These are phyloP conservation scores for Scelioninae gen. 2 DNA, from an alignment of 2,888 invertebrate genomes.

Conservation along the genomic window DNA sequence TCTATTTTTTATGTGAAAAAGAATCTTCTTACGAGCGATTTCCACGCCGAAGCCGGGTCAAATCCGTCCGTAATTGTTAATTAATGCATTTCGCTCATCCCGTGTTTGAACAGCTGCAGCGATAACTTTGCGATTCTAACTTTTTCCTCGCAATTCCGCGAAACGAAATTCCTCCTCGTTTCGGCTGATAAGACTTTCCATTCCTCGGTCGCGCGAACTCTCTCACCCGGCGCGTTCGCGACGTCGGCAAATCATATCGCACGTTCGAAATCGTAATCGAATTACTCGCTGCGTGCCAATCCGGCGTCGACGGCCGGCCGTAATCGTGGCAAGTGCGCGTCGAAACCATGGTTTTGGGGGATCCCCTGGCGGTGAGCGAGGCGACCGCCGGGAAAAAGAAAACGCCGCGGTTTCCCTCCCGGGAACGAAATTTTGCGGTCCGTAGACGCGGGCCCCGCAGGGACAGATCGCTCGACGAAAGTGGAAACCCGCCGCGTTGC, in stretches of 20 bases:
- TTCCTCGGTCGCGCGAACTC: neutral
- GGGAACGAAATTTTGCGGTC: constrained; percentile 82
- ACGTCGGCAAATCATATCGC: constrained; percentile 3
- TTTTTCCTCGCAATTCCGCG: too few species aligned
- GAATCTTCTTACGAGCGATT: too few species aligned
- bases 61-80: too few species aligned
- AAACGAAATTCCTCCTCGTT: too few species aligned
- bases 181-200: constrained; percentile 5
- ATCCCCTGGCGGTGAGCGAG: constrained; percentile 70
- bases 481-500: constrained; percentile 60
- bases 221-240: constrained; percentile 4
- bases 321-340: constrained; percentile 20
- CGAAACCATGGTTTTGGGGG: constrained; percentile 70
- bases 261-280: constrained; percentile 35
- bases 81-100: too few species aligned
- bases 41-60: too few species aligned
- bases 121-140: neutral
- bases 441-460: constrained; percentile 76
- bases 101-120: neutral
- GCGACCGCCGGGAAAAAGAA: constrained; percentile 75
- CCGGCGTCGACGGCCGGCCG: constrained; percentile 30
- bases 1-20: too few species aligned
- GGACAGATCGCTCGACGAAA: constrained; percentile 60
- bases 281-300: constrained; percentile 46
- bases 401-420: constrained; percentile 82